Conservation (phyloP, 2,888 invertebrate genomes). For the Seladonia tumulorum region DNA sequence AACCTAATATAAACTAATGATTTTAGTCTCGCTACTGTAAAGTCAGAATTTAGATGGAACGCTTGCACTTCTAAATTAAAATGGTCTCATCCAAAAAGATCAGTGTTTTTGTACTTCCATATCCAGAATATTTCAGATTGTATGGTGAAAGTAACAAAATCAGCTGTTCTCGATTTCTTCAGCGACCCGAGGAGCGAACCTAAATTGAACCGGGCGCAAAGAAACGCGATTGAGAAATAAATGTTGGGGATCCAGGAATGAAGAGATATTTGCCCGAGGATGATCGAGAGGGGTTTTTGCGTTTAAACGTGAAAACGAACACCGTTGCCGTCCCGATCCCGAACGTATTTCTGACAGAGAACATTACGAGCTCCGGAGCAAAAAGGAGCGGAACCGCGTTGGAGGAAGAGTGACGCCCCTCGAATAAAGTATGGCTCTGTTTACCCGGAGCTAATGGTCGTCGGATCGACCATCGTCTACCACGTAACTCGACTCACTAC, state of each 20-base stretch:
- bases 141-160: not conserved
- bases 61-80: not conserved
- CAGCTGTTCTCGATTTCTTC: not conserved
- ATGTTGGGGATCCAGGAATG: slow-evolving; percentile 8
- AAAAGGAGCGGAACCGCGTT: slow-evolving; percentile 80
- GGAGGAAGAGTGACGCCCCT: slow-evolving; percentile 82
- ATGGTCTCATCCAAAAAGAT: not conserved
- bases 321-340: slow-evolving; percentile 49
- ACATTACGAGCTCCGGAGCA: slow-evolving; percentile 68
- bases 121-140: not conserved
- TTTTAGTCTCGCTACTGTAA: not conserved
- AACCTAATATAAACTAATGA: not conserved
- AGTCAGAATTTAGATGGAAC: not conserved
- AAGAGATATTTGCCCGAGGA: slow-evolving; percentile 35
- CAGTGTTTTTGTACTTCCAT: not conserved
- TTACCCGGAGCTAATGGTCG: slow-evolving; percentile 83
- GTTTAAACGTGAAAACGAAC: slow-evolving; percentile 55
- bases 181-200: not conserved
- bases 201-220: not conserved
- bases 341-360: slow-evolving; percentile 62
- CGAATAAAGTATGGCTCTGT: slow-evolving; percentile 83
- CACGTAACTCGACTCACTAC: slow-evolving; percentile 70
- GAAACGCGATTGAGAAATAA: slow-evolving; percentile 2
- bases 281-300: slow-evolving; percentile 47
- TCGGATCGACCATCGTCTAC: slow-evolving; percentile 81